Percentiles rank a stretch among this genome's conserved stretches.
These are phyloP conservation scores for Percopsis omiscomaycus DNA, from an alignment of 2,797 vertebrate species.

Conservation along the genomic window DNA sequence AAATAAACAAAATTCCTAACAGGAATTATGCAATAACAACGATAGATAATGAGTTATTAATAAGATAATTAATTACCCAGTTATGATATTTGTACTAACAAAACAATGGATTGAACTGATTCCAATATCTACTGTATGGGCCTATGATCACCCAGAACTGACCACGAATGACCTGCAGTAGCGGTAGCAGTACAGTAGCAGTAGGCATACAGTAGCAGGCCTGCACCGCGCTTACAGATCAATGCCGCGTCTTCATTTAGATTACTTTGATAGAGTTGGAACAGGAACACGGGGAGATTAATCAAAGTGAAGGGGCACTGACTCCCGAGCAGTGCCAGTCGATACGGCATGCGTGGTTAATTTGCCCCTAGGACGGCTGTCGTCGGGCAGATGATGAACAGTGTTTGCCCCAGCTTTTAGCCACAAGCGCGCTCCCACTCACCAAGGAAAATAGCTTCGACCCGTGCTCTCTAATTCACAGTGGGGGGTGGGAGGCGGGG, in stretches of 20 bases:
- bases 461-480: constrained; percentile 78
- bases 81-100: no score
- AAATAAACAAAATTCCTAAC: no score
- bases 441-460: constrained; percentile 80
- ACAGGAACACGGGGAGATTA: constrained; percentile 71
- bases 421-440: constrained; percentile 74
- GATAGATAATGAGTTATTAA: no score
- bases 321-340: constrained; percentile 75
- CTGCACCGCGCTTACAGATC: constrained; percentile 65
- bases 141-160: no score
- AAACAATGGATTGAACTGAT: no score
- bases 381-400: constrained; percentile 79
- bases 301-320: constrained; percentile 77
- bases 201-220: constrained; percentile 28
- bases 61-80: no score
- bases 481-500: constrained; percentile 72
- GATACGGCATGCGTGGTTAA: constrained; percentile 66
- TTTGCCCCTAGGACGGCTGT: constrained; percentile 70
- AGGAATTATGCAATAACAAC: no score
- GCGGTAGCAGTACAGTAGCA: no score
- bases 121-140: no score
- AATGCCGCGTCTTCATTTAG: constrained; percentile 72
- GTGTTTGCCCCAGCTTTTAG: constrained; percentile 76
- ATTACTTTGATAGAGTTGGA: constrained; percentile 78
- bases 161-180: no score